Evolutionary conservation across 2,888 invertebrate genomes (phyloP), one percentile per base, ranked within the genome.

Genomic region (Calameuta pallipes): DNA sequence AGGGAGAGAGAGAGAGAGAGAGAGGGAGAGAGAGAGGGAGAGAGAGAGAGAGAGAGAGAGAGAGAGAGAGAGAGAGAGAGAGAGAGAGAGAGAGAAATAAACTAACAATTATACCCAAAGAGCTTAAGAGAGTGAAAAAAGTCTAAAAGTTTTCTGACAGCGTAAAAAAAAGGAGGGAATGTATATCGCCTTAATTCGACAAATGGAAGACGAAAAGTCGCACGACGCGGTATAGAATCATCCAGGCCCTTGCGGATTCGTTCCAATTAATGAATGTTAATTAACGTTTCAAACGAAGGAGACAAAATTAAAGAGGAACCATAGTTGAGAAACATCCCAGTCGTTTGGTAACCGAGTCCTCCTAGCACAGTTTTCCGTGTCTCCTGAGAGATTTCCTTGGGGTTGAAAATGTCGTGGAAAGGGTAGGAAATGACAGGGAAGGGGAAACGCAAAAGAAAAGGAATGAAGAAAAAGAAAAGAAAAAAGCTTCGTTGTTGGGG

Each of bases 231-330:
- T 23, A 23, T 56, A 56, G 56, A 56, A 23, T 23, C 23, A 1
- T 56, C 56, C 2, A 23, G 56, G 74, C 77, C 78, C 82, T 82
- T 78, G 79, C 79, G 78, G 75, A 76, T 79, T 76, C 78, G 79
- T 78, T 77, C 79, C 78, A 80, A 82, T 82, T 82, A 82, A 82
- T 78, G 80, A 82, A 82, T 78, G 76, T 80, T 82, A 82, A 81
- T 78, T 78, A 81, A 81, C 76, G 78, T 75, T 56, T 9, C 23
- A 23, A 56, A 35, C 13, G 23, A 35, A 71, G 56, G 69, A 37
- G 77, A 35, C 33, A 69, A 74, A 75, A 56, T 56, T 31, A 71
- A 34, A 71, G 71, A 71, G 30, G 34, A n/a, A 30, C 56, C 56
- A 56, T 23, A 56, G 23, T 23, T 15, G 9, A 56, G 56, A 56